phyloP scores from a whole-genome alignment of 2,888 invertebrate genomes.

The Eustalomyia histrio region DNA sequence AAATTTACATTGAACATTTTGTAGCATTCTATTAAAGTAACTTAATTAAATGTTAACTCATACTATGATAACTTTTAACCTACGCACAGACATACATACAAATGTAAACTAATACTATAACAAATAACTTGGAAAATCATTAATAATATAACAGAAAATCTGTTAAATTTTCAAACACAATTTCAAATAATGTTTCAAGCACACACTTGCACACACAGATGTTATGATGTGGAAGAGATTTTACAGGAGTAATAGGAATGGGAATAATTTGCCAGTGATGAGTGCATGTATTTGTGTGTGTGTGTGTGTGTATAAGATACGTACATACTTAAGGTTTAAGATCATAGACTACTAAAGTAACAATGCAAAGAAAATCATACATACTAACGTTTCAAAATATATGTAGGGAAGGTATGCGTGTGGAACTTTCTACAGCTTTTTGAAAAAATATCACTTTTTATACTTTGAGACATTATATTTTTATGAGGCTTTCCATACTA shows the following conservation, averaged over 20 bases:
- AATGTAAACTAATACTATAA: background rate
- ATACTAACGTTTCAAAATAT: background rate
- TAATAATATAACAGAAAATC: slow-evolving; percentile 38
- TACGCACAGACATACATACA: background rate
- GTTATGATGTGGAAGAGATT: background rate
- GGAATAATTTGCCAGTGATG: slow-evolving; percentile 10
- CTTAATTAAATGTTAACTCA: slow-evolving; percentile 56
- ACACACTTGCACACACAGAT: background rate
- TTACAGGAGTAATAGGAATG: background rate
- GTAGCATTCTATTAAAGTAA: slow-evolving; percentile 45
- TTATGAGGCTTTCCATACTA: too few species aligned
- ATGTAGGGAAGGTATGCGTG: background rate
- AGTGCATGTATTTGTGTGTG: background rate
- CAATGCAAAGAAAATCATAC: background rate
- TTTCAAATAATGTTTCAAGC: slow-evolving; percentile 14
- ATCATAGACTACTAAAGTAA: slow-evolving; percentile 15
- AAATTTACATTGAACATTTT: slow-evolving; percentile 36
- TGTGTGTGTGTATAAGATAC: background rate
- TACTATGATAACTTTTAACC: background rate
- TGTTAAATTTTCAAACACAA: slow-evolving; percentile 20
- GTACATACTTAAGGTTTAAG: slow-evolving; percentile 12
- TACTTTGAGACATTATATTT: too few species aligned
- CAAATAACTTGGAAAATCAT: background rate
- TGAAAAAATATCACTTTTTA: too few species aligned
- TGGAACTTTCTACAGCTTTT: too few species aligned